Percentiles rank a stretch among this genome's conserved stretches.
phyloP scores from a whole-genome alignment of 2,888 invertebrate genomes.

The Biston betularia region DNA sequence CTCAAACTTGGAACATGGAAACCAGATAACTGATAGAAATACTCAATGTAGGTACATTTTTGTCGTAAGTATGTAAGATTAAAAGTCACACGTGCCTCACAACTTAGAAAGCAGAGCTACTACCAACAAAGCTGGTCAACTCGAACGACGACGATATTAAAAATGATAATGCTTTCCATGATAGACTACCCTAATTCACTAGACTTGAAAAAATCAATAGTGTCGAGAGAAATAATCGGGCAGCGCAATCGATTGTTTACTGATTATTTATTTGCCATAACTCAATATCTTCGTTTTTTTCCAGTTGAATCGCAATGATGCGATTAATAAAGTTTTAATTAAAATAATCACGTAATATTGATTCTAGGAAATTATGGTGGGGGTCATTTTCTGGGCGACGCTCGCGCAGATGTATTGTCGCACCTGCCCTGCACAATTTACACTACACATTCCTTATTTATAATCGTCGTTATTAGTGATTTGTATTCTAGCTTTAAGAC shows the following conservation, averaged over 20 bases:
- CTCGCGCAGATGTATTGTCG: slow-evolving; percentile 73
- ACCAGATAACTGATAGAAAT: too few relatives aligned
- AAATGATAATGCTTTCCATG: too few relatives aligned
- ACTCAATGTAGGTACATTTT: too few relatives aligned
- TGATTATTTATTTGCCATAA: not conserved
- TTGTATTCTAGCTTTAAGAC: slow-evolving; percentile 44
- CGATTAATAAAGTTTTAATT: slow-evolving; percentile 43
- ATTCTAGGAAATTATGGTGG: slow-evolving; percentile 57
- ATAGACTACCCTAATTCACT: too few relatives aligned
- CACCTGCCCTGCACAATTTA: slow-evolving; percentile 74
- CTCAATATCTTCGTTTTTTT: not conserved
- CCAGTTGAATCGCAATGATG: not conserved
- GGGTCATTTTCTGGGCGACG: slow-evolving; percentile 61
- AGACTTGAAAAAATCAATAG: not conserved
- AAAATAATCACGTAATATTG: slow-evolving; percentile 43
- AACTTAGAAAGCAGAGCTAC: too few relatives aligned
- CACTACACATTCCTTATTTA: slow-evolving; percentile 61
- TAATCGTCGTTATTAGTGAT: slow-evolving; percentile 48
- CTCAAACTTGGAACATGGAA: too few relatives aligned
- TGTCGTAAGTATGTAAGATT: too few relatives aligned
- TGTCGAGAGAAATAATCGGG: too few relatives aligned
- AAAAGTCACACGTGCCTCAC: too few relatives aligned
- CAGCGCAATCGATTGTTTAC: too few relatives aligned
- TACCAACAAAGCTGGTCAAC: too few relatives aligned
- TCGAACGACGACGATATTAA: too few relatives aligned